phyloP scores from a whole-genome alignment of 2,797 vertebrate species.

The Pangasius macronema region DNA sequence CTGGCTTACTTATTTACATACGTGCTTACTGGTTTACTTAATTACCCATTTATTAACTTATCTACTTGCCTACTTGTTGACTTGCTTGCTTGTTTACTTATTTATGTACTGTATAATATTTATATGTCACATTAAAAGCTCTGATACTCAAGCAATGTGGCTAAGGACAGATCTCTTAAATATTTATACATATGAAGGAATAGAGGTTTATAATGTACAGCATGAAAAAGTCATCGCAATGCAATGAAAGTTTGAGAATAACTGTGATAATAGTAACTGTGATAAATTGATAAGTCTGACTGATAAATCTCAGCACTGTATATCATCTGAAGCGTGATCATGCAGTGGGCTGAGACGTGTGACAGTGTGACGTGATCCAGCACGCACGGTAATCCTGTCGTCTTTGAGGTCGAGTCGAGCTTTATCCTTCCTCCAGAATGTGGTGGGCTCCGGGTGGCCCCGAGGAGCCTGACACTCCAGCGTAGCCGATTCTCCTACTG shows the following conservation, averaged over 20 bases:
- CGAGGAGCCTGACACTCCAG: constrained; percentile 93
- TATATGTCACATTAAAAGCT: not conserved
- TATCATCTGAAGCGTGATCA: not conserved
- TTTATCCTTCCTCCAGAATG: constrained; percentile 97
- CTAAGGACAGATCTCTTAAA: not conserved
- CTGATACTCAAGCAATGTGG: not conserved
- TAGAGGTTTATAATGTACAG: not conserved
- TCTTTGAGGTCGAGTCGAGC: constrained; percentile 87
- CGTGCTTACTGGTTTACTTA: not conserved
- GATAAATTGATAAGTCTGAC: no score
- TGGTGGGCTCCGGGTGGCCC: constrained; percentile 93
- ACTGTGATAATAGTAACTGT: no score
- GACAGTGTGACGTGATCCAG: not conserved
- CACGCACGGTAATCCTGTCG: constrained; percentile 86
- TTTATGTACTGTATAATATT: no score
- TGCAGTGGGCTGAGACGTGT: not conserved
- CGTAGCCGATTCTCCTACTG: constrained; percentile 87
- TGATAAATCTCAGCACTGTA: not conserved
- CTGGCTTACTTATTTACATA: not conserved
- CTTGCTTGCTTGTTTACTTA: not conserved
- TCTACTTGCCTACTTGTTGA: not conserved
- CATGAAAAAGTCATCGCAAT: not conserved
- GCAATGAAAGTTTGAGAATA: not conserved
- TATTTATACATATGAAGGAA: not conserved
- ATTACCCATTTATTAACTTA: not conserved